Evolutionary conservation across 2,797 vertebrate species (phyloP), one percentile per base, ranked within the genome.

Genomic region (Garrulus glandarius): DNA sequence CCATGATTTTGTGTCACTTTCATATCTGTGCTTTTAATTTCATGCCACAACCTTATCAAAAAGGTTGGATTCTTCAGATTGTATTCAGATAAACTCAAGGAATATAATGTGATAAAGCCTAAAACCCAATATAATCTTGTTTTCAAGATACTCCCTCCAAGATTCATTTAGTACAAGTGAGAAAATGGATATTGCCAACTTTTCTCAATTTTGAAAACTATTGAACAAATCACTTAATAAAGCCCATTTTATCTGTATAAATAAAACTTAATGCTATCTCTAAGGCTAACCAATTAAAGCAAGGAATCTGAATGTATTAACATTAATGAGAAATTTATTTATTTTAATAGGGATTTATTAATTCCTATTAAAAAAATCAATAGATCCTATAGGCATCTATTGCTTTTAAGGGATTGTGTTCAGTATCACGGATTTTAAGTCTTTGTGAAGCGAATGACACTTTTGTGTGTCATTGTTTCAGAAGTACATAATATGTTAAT

Each of bases 391-490:
- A 41, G 41, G 41, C 16, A 41, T 41, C 15, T 41, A 41, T 41
- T 41, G 41, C 15, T 41, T 41, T 41, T 46, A 29, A 46, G 29
- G 47, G 13, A 20, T 41, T 76, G 26, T 74, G 47, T 52, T 85
- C 52, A 23, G 15, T 60, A 15, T 64, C 17, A n/a, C 0, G 0
- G 20, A 36, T 61, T 71, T 60, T 14, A 37, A 74, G 30, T 34
- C 24, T 77, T 63, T 74, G 29, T 56, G 23, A 79, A 59, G 52
- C 21, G 19, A 76, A 46, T 61, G 11, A 21, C 8, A 10, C 17
- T 76, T 56, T 9, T n/a, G 12, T 52, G 10, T 68, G 21, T 15
- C 9, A 6, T 41, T 67, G 16, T 56, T 91, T 86, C 32, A 71
- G 21, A 84, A 74, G 22, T 26, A 32, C 53, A 5, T 34, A 8